Base-by-base conservation (phyloP, 1,140 invertebrate species). In the Limonius californicus region DNA sequence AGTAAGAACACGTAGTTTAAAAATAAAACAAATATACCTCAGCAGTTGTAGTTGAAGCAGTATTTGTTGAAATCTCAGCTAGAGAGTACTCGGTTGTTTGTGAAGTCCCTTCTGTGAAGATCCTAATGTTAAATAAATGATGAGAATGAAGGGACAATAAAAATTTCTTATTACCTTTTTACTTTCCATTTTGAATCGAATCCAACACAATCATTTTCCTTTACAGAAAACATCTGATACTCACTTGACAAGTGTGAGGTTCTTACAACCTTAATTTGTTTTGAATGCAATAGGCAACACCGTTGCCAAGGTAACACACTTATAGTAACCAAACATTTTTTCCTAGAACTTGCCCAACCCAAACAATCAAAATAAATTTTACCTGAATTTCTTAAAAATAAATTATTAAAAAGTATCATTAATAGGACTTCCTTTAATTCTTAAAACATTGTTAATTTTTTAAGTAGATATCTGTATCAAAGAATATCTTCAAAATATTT, bases 151-250 rank as follows among this genome's bases (percentile, higher is more conserved):
- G 8, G n/a, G n/a, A n/a, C n/a, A n/a, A n/a, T n/a, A n/a, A n/a
- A 50, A 43, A 7, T 18, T 16, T 19, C 19, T 50, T 19, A 39
- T 56, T 71, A 75, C 70, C 70, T 72, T 67, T 67, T 73, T 4
- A 75, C 70, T 62, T 66, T 74, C 73, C 73, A 75, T 61, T 62
- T 68, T 0, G 73, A 75, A 32, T 75, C 73, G 64, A 75, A 75
- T 16, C 73, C 73, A 9, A 75, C 71, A 65, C 72, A 72, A 65
- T 75, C 71, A 20, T 65, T 67, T 39, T 71, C 70, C 65, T 74
- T 72, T 32, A 67, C 61, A 58, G 30, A 60, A 47, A 74, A 74
- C 70, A 72, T 74, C 3, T 27, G 3, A 27, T 27, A 27, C 9
- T 27, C 9, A 27, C 9, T 27, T 27, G 23, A 27, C 23, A 27